Evolutionary conservation across 2,888 invertebrate species (phyloP).

Genomic region (Conomelus anceps): DNA sequence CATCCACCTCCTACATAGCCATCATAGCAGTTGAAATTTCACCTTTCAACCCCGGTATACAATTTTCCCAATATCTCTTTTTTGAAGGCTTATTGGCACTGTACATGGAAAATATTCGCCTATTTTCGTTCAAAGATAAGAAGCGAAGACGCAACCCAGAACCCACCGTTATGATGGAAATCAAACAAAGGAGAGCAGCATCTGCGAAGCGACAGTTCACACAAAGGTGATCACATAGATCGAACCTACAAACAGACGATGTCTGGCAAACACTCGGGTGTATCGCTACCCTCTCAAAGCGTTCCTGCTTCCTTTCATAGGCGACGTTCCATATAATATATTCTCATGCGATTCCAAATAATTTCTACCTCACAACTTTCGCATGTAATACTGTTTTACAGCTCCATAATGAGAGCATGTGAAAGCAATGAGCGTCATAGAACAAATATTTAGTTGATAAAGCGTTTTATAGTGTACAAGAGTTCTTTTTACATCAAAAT

Average conservation of each 20-base stretch:
- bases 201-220: neutral
- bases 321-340: neutral
- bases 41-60: too few species aligned
- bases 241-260: neutral
- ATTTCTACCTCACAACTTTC: neutral
- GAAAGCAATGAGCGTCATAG: neutral
- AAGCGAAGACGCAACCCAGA: neutral
- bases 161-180: neutral
- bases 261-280: neutral
- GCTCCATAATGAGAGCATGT: neutral
- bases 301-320: neutral
- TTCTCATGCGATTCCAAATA: neutral
- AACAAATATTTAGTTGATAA: neutral
- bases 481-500: too few species aligned
- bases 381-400: neutral
- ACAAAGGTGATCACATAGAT: neutral
- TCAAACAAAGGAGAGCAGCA: neutral
- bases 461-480: too few species aligned
- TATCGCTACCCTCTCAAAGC: neutral
- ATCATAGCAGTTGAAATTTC: too few species aligned
- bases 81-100: neutral
- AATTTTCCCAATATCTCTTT: too few species aligned
- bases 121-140: neutral
- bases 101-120: neutral
- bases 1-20: too few species aligned